phyloP scores from a whole-genome alignment of 2,797 vertebrate genomes.

The Acanthiza pusilla region DNA sequence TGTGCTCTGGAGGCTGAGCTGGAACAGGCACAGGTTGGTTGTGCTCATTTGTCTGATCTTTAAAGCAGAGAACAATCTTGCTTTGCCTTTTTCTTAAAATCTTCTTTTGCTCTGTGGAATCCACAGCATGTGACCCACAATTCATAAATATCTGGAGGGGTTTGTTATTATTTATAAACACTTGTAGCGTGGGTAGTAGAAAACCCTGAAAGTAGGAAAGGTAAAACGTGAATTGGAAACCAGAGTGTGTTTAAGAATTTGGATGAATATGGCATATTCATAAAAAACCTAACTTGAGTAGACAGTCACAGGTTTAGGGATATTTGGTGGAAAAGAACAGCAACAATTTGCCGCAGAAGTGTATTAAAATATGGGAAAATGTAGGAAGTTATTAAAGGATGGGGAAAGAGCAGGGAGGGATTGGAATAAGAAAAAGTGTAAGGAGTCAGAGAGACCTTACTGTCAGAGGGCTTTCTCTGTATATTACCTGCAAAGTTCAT shows the following conservation, averaged over 20 bases:
- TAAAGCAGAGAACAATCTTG: not conserved
- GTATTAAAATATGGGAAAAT: not conserved
- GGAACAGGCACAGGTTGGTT: not conserved
- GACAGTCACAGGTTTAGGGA: not conserved
- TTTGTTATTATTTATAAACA: not conserved
- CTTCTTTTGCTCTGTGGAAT: not conserved
- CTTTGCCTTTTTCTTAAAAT: not conserved
- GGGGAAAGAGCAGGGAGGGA: not conserved
- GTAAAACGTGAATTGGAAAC: not conserved
- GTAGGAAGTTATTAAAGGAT: not conserved
- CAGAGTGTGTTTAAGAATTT: not conserved
- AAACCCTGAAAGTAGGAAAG: not conserved
- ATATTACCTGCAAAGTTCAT: not conserved
- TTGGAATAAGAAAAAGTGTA: not conserved
- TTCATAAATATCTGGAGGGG: not conserved
- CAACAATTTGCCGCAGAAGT: not conserved
- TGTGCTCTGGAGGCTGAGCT: not conserved
- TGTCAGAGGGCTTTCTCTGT: not conserved
- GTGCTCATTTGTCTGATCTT: not conserved
- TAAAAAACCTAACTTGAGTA: not conserved
- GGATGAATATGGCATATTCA: not conserved
- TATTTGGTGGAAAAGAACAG: not conserved
- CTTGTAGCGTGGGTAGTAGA: not conserved
- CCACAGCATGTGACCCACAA: not conserved
- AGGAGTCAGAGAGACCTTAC: not conserved